Evolutionary conservation across 2,797 vertebrate genomes (phyloP), one percentile per base, ranked within the genome.

Genomic region (Martes flavigula): DNA sequence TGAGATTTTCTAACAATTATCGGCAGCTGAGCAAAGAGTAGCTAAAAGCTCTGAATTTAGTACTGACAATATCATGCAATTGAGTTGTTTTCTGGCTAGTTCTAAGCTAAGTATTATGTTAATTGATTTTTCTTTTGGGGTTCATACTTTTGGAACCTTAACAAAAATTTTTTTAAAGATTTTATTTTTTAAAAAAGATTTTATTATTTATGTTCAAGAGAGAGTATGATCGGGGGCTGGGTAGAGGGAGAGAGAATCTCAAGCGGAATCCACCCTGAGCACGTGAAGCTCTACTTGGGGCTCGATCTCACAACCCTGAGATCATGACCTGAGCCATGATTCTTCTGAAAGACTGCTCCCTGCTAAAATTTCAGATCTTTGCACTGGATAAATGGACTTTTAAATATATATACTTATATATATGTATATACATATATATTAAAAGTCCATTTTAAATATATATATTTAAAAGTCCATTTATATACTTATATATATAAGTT

Each of bases 1-100:
- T 96, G 54, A 94, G 70, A 70, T 94, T 96, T 92, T 91, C 96
- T 91, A 87, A 60, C 84, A 97, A 83, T 96, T 94, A 95, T 38
- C 46, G 35, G n/a, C 70, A 97, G 93, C 75, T 97, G 90, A 94
- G 89, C 64, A 87, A 95, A 96, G 43, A 87, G 38, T 11, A 82
- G 40, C 64, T 90, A 83, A 97, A 87, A 56, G 21, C 72, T 91
- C 54, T 91, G 25, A 88, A 95, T 89, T 87, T 90, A 82, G 40
- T 51, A 82, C 20, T 87, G 60, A 95, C 97, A 95, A 90, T 70
- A 46, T 5, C 87, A 58, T 68, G 38, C n/a, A 94, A 95, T 58
- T 98, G 72, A 96, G 96, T 73, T 98, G 60, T 94, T 97, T 87
- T 87, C 38, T 32, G 60, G 13, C 4, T 90, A 95, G 88, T 94